These are phyloP conservation scores for Maniola jurtina DNA, from an alignment of 1,140 invertebrate genomes.

Conservation along the genomic window DNA sequence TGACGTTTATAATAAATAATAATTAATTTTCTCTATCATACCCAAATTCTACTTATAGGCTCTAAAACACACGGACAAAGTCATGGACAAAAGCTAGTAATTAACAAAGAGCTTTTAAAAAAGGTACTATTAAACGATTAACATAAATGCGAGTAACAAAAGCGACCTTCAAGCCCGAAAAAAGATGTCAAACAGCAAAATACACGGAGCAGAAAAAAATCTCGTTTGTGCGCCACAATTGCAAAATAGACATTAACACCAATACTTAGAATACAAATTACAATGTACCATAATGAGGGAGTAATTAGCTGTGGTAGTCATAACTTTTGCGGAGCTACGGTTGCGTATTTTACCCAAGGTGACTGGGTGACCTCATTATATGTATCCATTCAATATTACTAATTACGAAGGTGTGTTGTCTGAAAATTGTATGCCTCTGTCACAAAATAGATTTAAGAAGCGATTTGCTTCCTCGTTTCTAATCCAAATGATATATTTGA, in stretches of 20 bases:
- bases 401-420: background rate
- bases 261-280: background rate
- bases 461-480: too few species aligned
- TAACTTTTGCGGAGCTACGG: background rate
- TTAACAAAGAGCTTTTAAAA: background rate
- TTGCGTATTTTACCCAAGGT: constrained; percentile 3
- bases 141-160: constrained; percentile 3
- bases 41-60: too few species aligned
- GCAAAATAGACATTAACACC: background rate
- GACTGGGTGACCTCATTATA: background rate
- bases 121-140: background rate
- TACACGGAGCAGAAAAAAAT: background rate
- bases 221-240: background rate
- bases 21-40: too few species aligned
- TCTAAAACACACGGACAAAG: too few species aligned
- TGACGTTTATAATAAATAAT: too few species aligned
- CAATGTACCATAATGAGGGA: background rate
- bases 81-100: background rate
- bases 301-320: constrained; percentile 1
- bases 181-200: constrained; percentile 7
- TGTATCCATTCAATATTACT: background rate
- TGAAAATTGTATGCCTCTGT: too few species aligned
- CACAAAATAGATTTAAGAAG: too few species aligned
- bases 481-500: too few species aligned
- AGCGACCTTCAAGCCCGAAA: constrained; percentile 9